phyloP scores from a whole-genome alignment of 2,113 vertebrate species.

The Lasiurus cinereus region DNA sequence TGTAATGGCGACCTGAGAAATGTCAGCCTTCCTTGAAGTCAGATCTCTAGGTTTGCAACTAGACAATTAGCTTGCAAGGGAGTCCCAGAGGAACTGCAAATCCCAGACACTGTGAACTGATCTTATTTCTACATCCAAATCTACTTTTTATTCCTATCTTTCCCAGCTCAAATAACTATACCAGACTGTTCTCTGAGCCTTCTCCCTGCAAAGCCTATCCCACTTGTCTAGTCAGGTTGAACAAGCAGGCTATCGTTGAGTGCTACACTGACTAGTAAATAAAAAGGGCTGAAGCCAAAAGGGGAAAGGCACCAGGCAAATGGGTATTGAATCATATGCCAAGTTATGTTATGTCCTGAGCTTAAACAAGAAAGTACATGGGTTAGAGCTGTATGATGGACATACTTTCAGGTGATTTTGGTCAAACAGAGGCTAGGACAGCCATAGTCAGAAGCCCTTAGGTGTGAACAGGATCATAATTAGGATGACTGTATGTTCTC shows the following conservation, averaged over 20 bases:
- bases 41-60: not conserved
- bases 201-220: not conserved
- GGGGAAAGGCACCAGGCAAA: not conserved
- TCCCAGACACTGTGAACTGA: not conserved
- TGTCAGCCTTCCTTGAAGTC: not conserved
- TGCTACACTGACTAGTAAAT: not conserved
- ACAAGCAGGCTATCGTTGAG: not conserved
- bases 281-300: not conserved
- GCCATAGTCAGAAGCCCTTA: not conserved
- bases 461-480: too few species aligned
- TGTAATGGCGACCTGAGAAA: not conserved
- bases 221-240: not conserved
- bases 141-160: not conserved
- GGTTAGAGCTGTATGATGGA: not conserved
- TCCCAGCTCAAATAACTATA: not conserved
- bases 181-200: not conserved
- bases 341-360: not conserved
- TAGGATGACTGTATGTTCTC: not conserved
- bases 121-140: not conserved
- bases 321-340: not conserved
- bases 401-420: not conserved
- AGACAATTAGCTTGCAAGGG: not conserved
- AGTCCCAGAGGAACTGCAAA: not conserved
- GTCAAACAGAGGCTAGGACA: not conserved
- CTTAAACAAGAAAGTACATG: not conserved